phyloP scores from a whole-genome alignment of 1,140 invertebrate genomes.

The Thaumatotibia leucotreta region DNA sequence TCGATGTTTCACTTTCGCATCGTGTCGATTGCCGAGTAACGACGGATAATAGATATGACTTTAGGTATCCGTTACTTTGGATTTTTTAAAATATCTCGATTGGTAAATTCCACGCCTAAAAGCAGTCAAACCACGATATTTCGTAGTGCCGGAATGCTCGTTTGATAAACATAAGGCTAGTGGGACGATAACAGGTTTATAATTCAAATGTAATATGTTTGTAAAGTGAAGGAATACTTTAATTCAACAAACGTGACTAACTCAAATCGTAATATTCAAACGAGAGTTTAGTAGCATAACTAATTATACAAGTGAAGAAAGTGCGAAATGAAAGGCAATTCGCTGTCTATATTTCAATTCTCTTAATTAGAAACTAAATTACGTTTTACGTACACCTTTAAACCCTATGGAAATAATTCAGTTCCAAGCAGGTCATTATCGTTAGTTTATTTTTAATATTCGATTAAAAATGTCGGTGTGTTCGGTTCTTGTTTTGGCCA shows the following conservation, averaged over 20 bases:
- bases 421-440: neutral
- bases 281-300: neutral
- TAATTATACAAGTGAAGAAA: neutral
- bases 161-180: constrained; percentile 3
- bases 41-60: constrained; percentile 2
- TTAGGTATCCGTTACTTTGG: constrained; percentile 3
- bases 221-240: neutral
- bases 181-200: constrained; percentile 10
- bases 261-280: neutral
- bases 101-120: neutral
- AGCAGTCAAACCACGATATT: constrained; percentile 4
- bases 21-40: constrained; percentile 3
- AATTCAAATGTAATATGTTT: neutral
- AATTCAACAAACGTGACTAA: neutral
- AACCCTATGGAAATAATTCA: neutral
- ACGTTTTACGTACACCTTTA: neutral
- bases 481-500: constrained; percentile 7
- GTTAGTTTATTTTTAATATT: neutral
- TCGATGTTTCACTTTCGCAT: constrained; percentile 12
- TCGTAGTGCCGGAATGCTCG: neutral
- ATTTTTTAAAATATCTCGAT: constrained; percentile 7
- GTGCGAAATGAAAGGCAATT: neutral
- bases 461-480: neutral
- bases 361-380: neutral
- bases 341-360: neutral